These are phyloP conservation scores for Henricia sp. DNA, from an alignment of 53 echinoderm and acorn worm genomes.

Conservation along the genomic window DNA sequence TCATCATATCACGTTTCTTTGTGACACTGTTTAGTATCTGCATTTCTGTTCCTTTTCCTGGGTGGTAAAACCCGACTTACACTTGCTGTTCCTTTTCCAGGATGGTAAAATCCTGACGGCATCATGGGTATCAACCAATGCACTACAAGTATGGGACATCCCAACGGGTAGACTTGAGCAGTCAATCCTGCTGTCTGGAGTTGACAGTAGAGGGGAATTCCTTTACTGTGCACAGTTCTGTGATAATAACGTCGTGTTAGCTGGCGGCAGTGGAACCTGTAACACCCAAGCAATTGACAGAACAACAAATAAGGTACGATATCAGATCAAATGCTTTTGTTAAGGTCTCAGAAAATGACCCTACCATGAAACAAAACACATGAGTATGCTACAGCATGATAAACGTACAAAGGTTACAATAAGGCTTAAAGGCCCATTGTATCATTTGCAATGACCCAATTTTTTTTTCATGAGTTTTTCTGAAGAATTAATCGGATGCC, in stretches of 20 bases:
- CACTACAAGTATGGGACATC: conserved; percentile 91
- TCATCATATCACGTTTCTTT: no score
- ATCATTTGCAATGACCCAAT: no score
- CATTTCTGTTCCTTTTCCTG: neutral
- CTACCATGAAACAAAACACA: neutral
- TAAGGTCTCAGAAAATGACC: neutral
- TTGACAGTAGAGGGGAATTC: conserved; percentile 78
- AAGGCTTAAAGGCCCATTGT: neutral
- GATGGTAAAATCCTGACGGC: conserved; percentile 93
- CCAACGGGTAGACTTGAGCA: conserved; percentile 78
- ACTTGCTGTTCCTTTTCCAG: conserved; percentile 53
- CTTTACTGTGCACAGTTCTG: conserved; percentile 95
- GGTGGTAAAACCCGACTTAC: neutral
- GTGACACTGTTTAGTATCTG: no score
- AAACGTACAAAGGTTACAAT: neutral
- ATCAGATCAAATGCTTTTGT: neutral
- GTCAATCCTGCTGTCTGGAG: conserved; percentile 74
- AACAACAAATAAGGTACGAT: conserved; percentile 69
- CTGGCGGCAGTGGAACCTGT: conserved; percentile 91
- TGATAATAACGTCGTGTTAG: conserved; percentile 81
- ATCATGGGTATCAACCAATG: conserved; percentile 80
- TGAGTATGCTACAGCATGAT: neutral
- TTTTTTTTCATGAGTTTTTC: no score
- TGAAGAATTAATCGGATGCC: no score
- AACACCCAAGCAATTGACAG: conserved; percentile 82